Evolutionary conservation across 2,113 vertebrate species (phyloP).

Genomic region (Heterochromis multidens): DNA sequence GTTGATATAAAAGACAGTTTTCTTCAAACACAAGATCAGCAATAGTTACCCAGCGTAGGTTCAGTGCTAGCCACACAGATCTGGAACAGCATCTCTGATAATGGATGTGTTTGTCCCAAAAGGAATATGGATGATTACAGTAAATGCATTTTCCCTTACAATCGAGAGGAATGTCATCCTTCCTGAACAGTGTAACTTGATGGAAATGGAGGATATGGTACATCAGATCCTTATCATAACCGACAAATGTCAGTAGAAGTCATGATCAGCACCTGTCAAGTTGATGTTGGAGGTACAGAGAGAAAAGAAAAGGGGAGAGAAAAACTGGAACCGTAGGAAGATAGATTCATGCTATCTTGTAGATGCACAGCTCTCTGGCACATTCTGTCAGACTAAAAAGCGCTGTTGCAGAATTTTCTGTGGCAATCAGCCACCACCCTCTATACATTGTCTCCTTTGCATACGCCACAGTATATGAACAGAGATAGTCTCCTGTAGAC

Average conservation of each 20-base stretch:
- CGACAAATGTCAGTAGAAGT: conserved; percentile 31
- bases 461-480: conserved; percentile 45
- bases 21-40: not conserved
- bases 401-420: conserved; percentile 7
- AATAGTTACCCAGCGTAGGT: not conserved
- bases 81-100: not conserved
- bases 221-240: conserved; percentile 25
- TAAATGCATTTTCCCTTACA: not conserved
- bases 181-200: not conserved
- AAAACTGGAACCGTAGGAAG: conserved; percentile 24
- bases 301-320: not conserved
- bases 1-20: not conserved
- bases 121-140: conserved; percentile 12
- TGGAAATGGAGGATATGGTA: conserved; percentile 10
- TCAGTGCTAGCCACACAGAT: not conserved
- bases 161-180: not conserved
- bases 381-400: conserved; percentile 19
- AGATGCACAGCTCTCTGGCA: conserved; percentile 1
- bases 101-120: not conserved
- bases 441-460: conserved; percentile 45
- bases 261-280: conserved; percentile 34
- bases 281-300: not conserved
- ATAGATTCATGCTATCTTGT: conserved; percentile 10
- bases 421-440: conserved; percentile 30
- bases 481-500: conserved; percentile 64